Evolutionary conservation across 92 coral and sea anemone genomes (phyloP), one percentile per base, ranked within the genome.

Genomic region (Scolanthus callimorphus): DNA sequence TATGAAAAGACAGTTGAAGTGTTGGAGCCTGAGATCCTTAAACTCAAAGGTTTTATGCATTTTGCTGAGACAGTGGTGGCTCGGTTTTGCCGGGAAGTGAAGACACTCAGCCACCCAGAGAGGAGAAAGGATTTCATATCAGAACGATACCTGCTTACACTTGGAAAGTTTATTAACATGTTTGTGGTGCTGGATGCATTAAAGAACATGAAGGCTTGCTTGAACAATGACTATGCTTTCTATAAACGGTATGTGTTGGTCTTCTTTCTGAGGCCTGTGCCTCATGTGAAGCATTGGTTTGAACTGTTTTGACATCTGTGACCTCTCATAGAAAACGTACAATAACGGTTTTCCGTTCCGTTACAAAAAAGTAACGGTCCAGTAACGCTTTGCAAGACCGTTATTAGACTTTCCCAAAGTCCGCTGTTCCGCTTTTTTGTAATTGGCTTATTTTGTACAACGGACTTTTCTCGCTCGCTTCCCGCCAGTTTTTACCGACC

Each of bases 151-250:
- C 76, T 92, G 4, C 83, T 92, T 17, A 92, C 98, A 21, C 85
- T 92, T 53, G 98, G 96, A 38, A 84, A 86, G 66, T 84, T 89
- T 51, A 80, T 92, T 51, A 92, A 92, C 63, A 92, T 89, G 96
- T 92, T 92, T 78, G 98, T 88, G 25, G 91, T 89, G 23, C 43
- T 92, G 25, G 98, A 92, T 81, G 98, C 98, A 13, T 67, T 92
- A 55, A 92, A 92, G 64, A 90, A 92, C 49, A 92, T 92, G 98
- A 92, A 92, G 49, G 98, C 98, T 54, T 92, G 98, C 49, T 87
- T 92, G n/a, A 92, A 92, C 50, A 92, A 92, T 54, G 98, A 92
- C 65, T 90, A 92, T 73, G 87, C 98, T 10, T 88, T 85, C 62
- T 92, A 62, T 50, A 92, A 92, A 63, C 88, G 98, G 98, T 92